Percentiles rank a stretch among this genome's conserved stretches.
These are phyloP conservation scores for Peromyscus eremicus DNA, from an alignment of 2,797 vertebrate genomes.

Conservation along the genomic window DNA sequence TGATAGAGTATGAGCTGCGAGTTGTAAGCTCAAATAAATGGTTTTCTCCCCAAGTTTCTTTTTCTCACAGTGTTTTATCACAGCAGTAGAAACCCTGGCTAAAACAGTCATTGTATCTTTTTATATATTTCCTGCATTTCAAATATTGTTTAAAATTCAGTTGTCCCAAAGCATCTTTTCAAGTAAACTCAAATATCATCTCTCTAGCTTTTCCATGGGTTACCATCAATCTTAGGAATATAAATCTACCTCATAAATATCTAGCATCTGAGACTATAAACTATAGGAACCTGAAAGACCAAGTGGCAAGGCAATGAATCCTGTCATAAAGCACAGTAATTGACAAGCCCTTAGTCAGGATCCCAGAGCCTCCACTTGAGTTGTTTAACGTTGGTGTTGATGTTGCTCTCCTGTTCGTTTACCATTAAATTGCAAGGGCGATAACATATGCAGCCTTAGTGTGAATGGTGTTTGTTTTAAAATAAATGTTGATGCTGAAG, in stretches of 20 bases:
- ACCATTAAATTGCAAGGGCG: constrained; percentile 73
- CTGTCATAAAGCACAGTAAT: constrained; percentile 37
- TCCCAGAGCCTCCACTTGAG: background rate
- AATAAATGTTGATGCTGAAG: constrained; percentile 78
- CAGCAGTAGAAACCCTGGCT: background rate
- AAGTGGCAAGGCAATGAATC: background rate
- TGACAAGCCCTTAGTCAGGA: constrained; percentile 48
- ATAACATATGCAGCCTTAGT: constrained; percentile 72
- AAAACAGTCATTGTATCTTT: background rate
- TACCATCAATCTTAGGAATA: constrained; percentile 59
- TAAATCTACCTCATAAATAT: constrained; percentile 64
- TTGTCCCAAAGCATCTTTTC: constrained; percentile 24
- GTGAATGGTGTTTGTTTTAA: constrained; percentile 79
- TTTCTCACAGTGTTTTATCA: background rate
- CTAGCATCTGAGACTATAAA: background rate
- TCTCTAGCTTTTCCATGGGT: constrained; percentile 31
- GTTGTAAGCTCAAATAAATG: background rate
- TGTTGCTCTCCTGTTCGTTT: constrained; percentile 74
- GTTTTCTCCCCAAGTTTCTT: background rate
- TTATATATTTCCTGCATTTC: constrained; percentile 39
- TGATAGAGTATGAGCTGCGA: background rate
- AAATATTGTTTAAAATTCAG: constrained; percentile 50
- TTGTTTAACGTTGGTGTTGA: constrained; percentile 68
- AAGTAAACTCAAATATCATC: constrained; percentile 28
- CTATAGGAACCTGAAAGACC: constrained; percentile 30